Percentiles rank a stretch among this genome's conserved stretches.
These are phyloP conservation scores for Chitala chitala DNA, from an alignment of 2,113 vertebrate species.

Conservation along the genomic window DNA sequence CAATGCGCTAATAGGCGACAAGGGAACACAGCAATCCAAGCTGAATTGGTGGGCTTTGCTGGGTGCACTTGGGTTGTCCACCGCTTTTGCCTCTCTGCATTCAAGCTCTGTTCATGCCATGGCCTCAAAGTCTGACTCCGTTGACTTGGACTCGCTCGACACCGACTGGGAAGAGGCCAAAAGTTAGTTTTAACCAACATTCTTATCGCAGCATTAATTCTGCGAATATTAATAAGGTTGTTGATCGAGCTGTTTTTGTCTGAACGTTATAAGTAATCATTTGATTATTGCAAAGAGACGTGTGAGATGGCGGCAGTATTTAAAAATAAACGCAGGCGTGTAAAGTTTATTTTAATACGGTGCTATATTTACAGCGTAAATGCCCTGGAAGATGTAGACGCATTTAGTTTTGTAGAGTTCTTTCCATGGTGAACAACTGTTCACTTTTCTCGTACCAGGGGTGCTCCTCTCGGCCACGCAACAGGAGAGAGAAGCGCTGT, in stretches of 20 bases:
- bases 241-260: background rate
- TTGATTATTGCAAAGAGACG: no score
- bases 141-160: constrained; percentile 50
- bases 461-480: constrained; percentile 61
- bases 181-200: constrained; percentile 62
- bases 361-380: no score
- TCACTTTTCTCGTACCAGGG: constrained; percentile 44
- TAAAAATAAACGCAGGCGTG: no score
- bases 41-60: constrained; percentile 27
- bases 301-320: no score
- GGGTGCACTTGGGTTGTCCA: constrained; percentile 45
- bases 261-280: no score
- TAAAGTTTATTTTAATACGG: no score
- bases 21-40: constrained; percentile 25
- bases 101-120: constrained; percentile 51
- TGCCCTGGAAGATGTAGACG: no score
- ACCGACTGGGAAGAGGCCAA: constrained; percentile 61
- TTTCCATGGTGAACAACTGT: background rate
- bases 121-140: constrained; percentile 31
- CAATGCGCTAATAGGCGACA: constrained; percentile 5
- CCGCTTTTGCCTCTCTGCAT: constrained; percentile 46
- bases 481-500: constrained; percentile 63
- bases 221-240: background rate
- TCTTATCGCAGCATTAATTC: background rate
- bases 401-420: no score